Conservation (phyloP, 2,113 vertebrate genomes). For the Ramphastos sulfuratus region DNA sequence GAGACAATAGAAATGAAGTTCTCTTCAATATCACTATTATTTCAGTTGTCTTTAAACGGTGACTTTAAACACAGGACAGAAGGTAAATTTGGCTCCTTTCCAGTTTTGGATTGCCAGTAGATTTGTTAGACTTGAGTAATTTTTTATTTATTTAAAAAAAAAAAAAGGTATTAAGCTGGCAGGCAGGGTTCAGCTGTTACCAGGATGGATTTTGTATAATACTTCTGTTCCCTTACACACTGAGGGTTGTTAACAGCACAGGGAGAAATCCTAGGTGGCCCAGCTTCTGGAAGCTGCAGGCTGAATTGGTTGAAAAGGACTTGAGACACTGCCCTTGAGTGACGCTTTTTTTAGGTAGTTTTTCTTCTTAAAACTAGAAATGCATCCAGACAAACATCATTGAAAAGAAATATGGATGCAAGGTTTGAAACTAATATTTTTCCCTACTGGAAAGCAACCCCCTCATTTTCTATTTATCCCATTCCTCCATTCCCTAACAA, state of each 20-base stretch:
- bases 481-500: constrained; percentile 37
- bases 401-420: constrained; percentile 13
- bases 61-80: constrained; percentile 44
- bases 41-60: background rate
- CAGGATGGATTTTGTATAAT: constrained; percentile 39
- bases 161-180: constrained; percentile 45
- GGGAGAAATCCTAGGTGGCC: constrained; percentile 46
- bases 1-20: constrained; percentile 19
- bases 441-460: constrained; percentile 54
- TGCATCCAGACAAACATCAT: constrained; percentile 21
- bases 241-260: constrained; percentile 52
- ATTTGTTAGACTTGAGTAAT: constrained; percentile 48
- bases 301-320: constrained; percentile 36
- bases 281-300: constrained; percentile 20
- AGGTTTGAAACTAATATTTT: constrained; percentile 41
- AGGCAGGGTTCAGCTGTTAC: constrained; percentile 47
- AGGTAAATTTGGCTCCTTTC: constrained; percentile 54
- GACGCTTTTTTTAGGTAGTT: constrained; percentile 34
- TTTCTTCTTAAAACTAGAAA: constrained; percentile 22
- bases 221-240: constrained; percentile 24
- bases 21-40: background rate
- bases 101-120: constrained; percentile 41
- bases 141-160: background rate
- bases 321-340: constrained; percentile 19
- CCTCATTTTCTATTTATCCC: constrained; percentile 56